These are phyloP conservation scores for Drosophila monieri DNA, from an alignment of 2,888 invertebrate species.

Conservation along the genomic window DNA sequence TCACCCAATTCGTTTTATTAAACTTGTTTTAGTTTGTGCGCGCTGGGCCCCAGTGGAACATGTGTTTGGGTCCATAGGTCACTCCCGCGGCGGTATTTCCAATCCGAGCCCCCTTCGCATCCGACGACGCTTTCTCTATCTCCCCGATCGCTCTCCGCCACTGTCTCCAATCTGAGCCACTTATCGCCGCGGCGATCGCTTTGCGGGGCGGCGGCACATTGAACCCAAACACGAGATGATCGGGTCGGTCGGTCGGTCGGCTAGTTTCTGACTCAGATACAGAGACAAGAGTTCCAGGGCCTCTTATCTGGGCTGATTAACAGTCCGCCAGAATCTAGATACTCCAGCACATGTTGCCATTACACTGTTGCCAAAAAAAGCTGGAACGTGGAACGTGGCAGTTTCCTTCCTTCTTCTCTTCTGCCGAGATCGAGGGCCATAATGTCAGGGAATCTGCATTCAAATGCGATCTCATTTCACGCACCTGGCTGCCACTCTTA, in stretches of 20 bases:
- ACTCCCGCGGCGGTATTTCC: constrained; percentile 16
- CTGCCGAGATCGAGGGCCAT: background rate
- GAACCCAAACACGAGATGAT: constrained; percentile 35
- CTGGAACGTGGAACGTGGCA: no score
- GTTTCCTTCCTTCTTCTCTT: background rate
- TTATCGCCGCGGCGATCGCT: constrained; percentile 34
- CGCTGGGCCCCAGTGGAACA: constrained; percentile 39
- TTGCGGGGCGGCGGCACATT: constrained; percentile 25
- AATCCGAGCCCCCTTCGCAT: background rate
- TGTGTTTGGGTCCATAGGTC: constrained; percentile 76
- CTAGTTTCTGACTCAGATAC: constrained; percentile 25
- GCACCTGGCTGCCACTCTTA: background rate
- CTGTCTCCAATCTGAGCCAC: constrained; percentile 11
- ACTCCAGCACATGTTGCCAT: no score
- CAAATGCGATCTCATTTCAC: constrained; percentile 26
- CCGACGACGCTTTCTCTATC: background rate
- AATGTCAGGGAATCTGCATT: constrained; percentile 32
- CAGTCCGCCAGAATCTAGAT: no score
- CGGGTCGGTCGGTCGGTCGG: background rate
- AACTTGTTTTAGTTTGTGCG: constrained; percentile 25
- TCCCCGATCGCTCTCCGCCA: background rate
- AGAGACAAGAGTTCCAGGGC: background rate
- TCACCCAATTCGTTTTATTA: constrained; percentile 10
- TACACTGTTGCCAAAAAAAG: no score
- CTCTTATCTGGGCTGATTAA: no score